Percentiles rank a stretch among this genome's conserved stretches.
Conservation (phyloP, 2,113 vertebrate genomes). For the Speoplatyrhinus poulsoni region DNA sequence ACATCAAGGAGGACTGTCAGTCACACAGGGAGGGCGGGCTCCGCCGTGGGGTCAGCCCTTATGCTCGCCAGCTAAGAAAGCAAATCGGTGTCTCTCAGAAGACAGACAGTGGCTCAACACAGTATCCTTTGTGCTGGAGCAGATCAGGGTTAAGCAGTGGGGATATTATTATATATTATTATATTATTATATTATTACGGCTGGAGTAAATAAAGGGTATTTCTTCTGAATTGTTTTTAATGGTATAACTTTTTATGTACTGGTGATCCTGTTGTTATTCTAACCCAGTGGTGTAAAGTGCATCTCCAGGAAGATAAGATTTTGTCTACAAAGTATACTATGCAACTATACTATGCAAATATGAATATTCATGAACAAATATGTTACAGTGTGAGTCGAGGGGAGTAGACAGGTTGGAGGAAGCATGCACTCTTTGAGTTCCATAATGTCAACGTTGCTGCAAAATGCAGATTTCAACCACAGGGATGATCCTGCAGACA, state of each 20-base stretch:
- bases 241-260: not conserved
- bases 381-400: no score
- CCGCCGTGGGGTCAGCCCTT: slow-evolving; percentile 78
- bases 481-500: no score
- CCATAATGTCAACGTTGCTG: no score
- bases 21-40: slow-evolving; percentile 75
- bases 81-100: slow-evolving; percentile 68
- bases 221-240: not conserved
- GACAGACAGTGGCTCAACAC: slow-evolving; percentile 67
- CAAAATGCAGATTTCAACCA: no score
- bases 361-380: no score
- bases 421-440: no score
- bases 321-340: not conserved
- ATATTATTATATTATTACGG: no score
- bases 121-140: slow-evolving; percentile 69
- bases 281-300: not conserved
- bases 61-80: slow-evolving; percentile 86
- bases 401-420: no score
- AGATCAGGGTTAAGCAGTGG: slow-evolving; percentile 49
- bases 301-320: not conserved
- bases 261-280: not conserved
- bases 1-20: slow-evolving; percentile 72
- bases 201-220: no score
- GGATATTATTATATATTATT: no score
- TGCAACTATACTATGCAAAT: not conserved